Conservation (phyloP, 2,888 invertebrate species). For the Scaptomyza polygonia region DNA sequence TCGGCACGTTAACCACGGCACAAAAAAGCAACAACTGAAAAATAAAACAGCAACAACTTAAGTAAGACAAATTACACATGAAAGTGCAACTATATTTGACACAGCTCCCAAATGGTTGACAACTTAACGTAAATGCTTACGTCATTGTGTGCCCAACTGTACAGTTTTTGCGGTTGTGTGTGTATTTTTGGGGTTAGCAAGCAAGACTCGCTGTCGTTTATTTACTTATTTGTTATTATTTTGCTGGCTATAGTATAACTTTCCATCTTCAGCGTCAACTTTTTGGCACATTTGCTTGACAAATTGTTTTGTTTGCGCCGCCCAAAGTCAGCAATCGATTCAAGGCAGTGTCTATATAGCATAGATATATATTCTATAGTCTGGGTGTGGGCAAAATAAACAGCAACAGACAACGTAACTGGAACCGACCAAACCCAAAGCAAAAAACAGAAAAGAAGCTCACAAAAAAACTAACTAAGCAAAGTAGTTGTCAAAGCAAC, state of each 20-base stretch:
- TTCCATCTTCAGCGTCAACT: slow-evolving; percentile 68
- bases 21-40: background rate
- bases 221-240: slow-evolving; percentile 15
- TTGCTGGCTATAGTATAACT: slow-evolving; percentile 53
- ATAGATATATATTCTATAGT: slow-evolving; percentile 12
- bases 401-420: slow-evolving; percentile 28
- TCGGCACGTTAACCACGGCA: background rate
- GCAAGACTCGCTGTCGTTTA: slow-evolving; percentile 22
- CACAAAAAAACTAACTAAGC: slow-evolving; percentile 33
- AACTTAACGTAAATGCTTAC: slow-evolving; percentile 68
- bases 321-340: slow-evolving; percentile 54
- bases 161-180: slow-evolving; percentile 22
- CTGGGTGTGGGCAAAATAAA: slow-evolving; percentile 27
- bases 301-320: slow-evolving; percentile 73
- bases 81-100: slow-evolving; percentile 50
- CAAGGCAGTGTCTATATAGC: slow-evolving; percentile 6
- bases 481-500: slow-evolving; percentile 73
- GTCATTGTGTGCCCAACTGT: slow-evolving; percentile 66
- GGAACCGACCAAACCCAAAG: slow-evolving; percentile 47
- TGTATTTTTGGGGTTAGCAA: slow-evolving; percentile 10
- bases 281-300: slow-evolving; percentile 77
- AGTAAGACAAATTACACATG: slow-evolving; percentile 40
- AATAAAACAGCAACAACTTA: background rate
- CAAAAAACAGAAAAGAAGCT: background rate
- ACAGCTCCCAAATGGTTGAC: slow-evolving; percentile 45